These are phyloP conservation scores for Scyliorhinus canicula DNA, from an alignment of 2,797 vertebrate genomes.

Conservation along the genomic window DNA sequence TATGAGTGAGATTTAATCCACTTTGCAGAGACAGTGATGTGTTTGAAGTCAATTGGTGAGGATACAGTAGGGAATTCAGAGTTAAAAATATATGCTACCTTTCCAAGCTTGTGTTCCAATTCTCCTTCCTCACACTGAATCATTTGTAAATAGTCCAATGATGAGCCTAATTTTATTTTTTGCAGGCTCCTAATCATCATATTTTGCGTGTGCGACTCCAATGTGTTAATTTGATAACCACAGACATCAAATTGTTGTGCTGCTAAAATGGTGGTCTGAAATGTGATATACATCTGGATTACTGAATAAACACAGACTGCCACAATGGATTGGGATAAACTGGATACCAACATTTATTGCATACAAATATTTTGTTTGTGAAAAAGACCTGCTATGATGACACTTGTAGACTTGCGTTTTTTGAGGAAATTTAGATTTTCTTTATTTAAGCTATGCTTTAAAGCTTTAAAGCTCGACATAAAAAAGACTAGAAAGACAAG, in stretches of 20 bases:
- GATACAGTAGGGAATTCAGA: constrained; percentile 36
- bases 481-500: constrained; percentile 42
- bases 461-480: constrained; percentile 31
- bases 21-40: constrained; percentile 64
- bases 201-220: constrained; percentile 37
- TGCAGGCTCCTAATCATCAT: not conserved
- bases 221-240: constrained; percentile 40
- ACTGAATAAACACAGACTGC: constrained; percentile 42
- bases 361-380: constrained; percentile 31
- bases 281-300: constrained; percentile 42
- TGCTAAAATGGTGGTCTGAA: constrained; percentile 43
- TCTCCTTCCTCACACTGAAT: not conserved
- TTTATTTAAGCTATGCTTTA: constrained; percentile 10
- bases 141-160: constrained; percentile 11
- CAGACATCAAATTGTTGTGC: constrained; percentile 39
- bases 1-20: constrained; percentile 56
- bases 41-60: constrained; percentile 41
- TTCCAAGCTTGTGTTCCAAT: constrained; percentile 11
- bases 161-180: constrained; percentile 8
- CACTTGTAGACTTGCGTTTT: constrained; percentile 26
- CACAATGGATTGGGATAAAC: constrained; percentile 39
- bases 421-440: not conserved
- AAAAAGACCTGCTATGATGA: constrained; percentile 42
- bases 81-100: constrained; percentile 26
- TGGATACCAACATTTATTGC: constrained; percentile 17